phyloP scores from a whole-genome alignment of 2,113 vertebrate genomes.

The Romanogobio albipinnatus region DNA sequence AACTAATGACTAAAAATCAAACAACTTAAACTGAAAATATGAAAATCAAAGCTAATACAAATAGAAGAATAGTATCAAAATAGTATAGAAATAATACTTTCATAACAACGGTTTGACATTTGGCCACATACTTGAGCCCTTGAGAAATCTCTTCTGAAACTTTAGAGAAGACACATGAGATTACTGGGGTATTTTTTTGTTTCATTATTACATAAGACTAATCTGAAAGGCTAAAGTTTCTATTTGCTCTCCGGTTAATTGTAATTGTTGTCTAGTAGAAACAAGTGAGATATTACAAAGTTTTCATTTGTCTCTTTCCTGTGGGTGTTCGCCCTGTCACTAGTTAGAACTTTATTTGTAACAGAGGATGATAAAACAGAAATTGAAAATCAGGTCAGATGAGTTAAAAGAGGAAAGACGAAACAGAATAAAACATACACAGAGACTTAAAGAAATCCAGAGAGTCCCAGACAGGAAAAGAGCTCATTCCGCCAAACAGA shows the following conservation, averaged over 20 bases:
- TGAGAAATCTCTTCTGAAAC: neutral
- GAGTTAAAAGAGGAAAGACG: neutral
- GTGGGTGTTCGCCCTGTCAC: neutral
- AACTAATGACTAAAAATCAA: neutral
- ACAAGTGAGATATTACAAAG: neutral
- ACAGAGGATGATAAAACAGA: neutral
- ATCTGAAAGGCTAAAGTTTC: neutral
- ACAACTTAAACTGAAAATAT: neutral
- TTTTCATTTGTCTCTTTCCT: neutral
- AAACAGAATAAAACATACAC: neutral
- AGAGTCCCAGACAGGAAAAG: constrained; percentile 26
- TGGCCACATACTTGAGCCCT: neutral
- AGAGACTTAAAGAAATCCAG: neutral
- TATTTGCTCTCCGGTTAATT: neutral
- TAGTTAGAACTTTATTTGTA: neutral
- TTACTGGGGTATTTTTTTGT: neutral
- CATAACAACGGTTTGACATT: neutral
- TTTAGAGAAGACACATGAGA: neutral
- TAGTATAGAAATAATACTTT: neutral
- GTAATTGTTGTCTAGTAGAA: neutral
- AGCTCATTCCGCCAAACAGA: constrained; percentile 1
- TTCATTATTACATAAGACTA: neutral
- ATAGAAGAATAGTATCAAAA: neutral
- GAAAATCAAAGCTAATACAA: neutral
- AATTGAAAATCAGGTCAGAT: neutral